phyloP scores from a whole-genome alignment of 2,113 vertebrate species.

The Greenwoodochromis staneri region DNA sequence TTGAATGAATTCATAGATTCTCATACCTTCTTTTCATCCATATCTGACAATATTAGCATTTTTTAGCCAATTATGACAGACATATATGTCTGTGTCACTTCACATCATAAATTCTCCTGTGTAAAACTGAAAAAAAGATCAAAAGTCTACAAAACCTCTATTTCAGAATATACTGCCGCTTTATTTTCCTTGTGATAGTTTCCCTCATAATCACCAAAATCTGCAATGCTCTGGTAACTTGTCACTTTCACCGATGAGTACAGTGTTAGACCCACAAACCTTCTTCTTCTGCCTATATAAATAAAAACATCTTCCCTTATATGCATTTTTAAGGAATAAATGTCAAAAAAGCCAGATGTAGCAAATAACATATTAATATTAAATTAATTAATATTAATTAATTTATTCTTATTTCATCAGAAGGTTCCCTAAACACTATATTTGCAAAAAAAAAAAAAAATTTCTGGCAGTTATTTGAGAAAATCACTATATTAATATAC shows the following conservation, averaged over 20 bases:
- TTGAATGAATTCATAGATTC: background rate
- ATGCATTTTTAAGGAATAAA: background rate
- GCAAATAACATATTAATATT: background rate
- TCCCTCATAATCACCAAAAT: background rate
- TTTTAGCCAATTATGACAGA: background rate
- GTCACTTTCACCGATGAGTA: accelerated
- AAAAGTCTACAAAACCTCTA: background rate
- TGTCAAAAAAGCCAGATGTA: background rate
- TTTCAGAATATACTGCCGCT: background rate
- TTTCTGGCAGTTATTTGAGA: background rate
- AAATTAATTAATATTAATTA: background rate
- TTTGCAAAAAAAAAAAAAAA: accelerated
- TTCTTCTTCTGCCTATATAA: background rate
- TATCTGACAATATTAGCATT: background rate
- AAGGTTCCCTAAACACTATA: accelerated
- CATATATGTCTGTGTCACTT: background rate
- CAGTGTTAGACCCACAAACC: background rate
- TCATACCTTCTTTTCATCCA: background rate
- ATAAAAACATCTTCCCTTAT: background rate
- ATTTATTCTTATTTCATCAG: background rate
- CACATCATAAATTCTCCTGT: background rate
- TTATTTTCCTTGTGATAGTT: background rate
- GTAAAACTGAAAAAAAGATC: background rate
- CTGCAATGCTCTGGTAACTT: background rate
- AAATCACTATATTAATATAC: background rate